Conservation (phyloP, 2,113 vertebrate species). For the Lamprotornis superbus region DNA sequence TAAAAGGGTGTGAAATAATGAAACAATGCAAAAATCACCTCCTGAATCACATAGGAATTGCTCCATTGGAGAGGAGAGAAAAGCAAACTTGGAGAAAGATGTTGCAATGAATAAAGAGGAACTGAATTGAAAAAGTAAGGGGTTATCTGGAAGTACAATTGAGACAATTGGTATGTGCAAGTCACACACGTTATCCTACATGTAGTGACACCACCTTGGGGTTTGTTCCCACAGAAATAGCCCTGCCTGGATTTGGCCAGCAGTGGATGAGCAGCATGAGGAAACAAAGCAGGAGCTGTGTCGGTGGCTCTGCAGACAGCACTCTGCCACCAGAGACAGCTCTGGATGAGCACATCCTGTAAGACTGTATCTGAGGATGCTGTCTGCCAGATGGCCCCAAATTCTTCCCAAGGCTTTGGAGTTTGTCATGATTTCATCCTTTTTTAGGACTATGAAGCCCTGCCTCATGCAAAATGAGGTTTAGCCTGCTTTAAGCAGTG, state of each 20-base stretch:
- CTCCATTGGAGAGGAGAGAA: background rate
- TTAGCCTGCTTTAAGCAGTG: background rate
- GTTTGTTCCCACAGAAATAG: background rate
- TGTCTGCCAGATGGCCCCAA: slow-evolving; percentile 9
- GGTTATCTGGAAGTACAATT: background rate
- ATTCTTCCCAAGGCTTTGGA: slow-evolving; percentile 9
- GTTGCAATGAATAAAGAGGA: background rate
- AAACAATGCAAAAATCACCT: background rate
- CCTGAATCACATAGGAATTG: background rate
- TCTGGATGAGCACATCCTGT: background rate
- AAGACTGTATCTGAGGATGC: slow-evolving; percentile 12
- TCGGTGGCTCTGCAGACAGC: slow-evolving; percentile 2
- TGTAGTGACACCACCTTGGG: background rate
- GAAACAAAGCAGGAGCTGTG: background rate
- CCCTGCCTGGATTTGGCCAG: background rate
- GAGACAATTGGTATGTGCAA: background rate
- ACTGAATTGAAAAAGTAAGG: background rate
- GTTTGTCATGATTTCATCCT: background rate
- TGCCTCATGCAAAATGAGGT: background rate
- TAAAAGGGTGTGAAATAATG: background rate
- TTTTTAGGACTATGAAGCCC: background rate
- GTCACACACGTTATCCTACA: background rate
- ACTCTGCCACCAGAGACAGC: background rate
- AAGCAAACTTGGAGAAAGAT: background rate
- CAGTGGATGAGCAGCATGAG: background rate